Conservation (phyloP, 1,140 invertebrate species). For the Tetragnatha versicolor region DNA sequence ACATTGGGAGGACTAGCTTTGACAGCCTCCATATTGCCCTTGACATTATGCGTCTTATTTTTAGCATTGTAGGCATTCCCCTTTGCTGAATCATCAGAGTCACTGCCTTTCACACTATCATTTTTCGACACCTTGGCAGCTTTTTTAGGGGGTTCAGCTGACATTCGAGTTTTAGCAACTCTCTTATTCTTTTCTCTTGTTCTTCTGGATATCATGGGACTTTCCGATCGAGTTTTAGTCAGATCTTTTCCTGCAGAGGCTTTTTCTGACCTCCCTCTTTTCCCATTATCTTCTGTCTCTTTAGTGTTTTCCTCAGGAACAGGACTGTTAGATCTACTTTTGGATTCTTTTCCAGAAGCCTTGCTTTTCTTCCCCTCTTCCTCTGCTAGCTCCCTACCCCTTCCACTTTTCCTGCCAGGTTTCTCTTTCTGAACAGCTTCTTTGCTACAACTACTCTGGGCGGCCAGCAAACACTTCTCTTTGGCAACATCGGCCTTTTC, state of each 20-base stretch:
- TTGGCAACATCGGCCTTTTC: slow-evolving; percentile 12
- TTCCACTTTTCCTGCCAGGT: not conserved
- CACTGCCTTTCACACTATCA: no score
- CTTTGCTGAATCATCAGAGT: no score
- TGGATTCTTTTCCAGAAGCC: not conserved
- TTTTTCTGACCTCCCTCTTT: not conserved
- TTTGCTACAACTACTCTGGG: not conserved
- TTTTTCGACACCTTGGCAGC: not conserved
- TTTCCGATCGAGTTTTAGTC: not conserved
- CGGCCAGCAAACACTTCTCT: not conserved
- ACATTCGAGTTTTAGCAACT: not conserved
- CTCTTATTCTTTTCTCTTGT: slow-evolving; percentile 42
- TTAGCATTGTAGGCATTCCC: no score
- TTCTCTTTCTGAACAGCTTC: slow-evolving; percentile 4
- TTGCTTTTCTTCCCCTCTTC: slow-evolving; percentile 3
- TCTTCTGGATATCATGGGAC: slow-evolving; percentile 38
- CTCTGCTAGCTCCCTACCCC: not conserved
- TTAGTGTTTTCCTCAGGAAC: not conserved
- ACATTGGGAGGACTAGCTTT: no score
- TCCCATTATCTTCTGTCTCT: not conserved
- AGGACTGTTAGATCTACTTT: not conserved
- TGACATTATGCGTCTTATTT: no score
- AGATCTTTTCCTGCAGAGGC: not conserved
- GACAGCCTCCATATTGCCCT: no score
- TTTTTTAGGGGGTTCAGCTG: slow-evolving; percentile 7